Evolutionary conservation across 1,140 invertebrate genomes (phyloP).

Genomic region (Varroa destructor): DNA sequence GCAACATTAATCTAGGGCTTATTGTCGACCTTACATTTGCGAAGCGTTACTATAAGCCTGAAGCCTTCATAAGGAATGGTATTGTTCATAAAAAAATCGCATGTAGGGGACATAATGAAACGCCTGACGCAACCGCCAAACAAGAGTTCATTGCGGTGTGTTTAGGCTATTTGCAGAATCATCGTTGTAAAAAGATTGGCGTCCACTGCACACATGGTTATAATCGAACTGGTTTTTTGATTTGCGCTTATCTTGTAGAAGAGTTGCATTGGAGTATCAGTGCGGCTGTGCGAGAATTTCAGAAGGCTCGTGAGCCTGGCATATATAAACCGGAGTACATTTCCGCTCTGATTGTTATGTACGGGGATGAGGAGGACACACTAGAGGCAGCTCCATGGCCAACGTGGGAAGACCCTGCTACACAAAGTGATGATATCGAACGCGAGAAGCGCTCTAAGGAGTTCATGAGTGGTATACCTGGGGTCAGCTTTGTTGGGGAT

Average conservation of each 20-base stretch:
- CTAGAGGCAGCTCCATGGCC: conserved; percentile 59
- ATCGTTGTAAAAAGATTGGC: conserved; percentile 38
- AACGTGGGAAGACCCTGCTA: conserved; percentile 55
- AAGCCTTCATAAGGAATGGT: not conserved
- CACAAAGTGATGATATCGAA: conserved; percentile 42
- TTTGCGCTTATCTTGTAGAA: conserved; percentile 77
- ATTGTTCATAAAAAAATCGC: conserved; percentile 9
- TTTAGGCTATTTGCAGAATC: not conserved
- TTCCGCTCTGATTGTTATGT: conserved; percentile 49
- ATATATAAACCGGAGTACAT: conserved; percentile 59
- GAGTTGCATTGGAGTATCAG: conserved; percentile 54
- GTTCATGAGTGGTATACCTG: conserved; percentile 68
- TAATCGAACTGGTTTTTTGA: conserved; percentile 87
- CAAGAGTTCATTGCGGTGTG: not conserved
- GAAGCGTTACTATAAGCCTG: not conserved
- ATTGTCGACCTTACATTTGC: not conserved
- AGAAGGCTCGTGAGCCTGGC: conserved; percentile 47
- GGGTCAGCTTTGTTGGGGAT: conserved; percentile 52
- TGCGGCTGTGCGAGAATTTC: conserved; percentile 62
- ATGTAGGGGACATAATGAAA: conserved; percentile 3
- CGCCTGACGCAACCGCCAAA: not conserved
- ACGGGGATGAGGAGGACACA: conserved; percentile 59
- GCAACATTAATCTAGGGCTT: no score
- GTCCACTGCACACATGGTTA: conserved; percentile 99
- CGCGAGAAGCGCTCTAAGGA: conserved; percentile 36